Evolutionary conservation across 2,888 invertebrate genomes (phyloP).

Genomic region (Platypus cylindrus): DNA sequence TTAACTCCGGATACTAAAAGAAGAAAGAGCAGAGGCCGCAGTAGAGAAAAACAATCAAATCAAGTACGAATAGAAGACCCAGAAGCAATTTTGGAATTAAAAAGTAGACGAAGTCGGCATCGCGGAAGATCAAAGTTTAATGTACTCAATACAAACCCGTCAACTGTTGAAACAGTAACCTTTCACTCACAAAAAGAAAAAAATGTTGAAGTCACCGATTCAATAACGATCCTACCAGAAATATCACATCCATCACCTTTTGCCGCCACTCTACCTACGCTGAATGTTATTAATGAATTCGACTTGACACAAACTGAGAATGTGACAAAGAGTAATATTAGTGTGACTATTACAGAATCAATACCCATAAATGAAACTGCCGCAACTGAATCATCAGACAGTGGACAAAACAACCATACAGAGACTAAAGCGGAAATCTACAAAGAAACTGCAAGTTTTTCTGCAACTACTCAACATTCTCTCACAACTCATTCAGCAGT

Average conservation of each 20-base stretch:
- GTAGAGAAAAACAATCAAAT: conserved; percentile 6
- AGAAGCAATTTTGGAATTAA: not conserved
- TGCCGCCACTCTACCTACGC: too few species aligned
- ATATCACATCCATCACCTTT: too few species aligned
- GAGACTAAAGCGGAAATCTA: not conserved
- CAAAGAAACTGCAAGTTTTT: not conserved
- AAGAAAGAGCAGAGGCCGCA: conserved; percentile 4
- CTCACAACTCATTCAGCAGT: too few species aligned
- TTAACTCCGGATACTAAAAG: not conserved
- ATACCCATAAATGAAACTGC: too few species aligned
- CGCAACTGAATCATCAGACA: not conserved
- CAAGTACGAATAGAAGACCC: not conserved
- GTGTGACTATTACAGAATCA: too few species aligned
- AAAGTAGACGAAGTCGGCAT: conserved; percentile 4
- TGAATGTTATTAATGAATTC: too few species aligned
- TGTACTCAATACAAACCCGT: conserved; percentile 2
- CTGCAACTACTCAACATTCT: too few species aligned
- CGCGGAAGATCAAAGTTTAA: conserved; percentile 11
- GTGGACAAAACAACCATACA: not conserved
- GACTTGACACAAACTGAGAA: too few species aligned
- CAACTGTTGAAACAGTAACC: conserved; percentile 1
- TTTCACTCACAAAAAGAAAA: too few species aligned
- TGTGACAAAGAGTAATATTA: too few species aligned
- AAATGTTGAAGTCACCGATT: too few species aligned
- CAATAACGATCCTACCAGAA: too few species aligned